Evolutionary conservation across 2,797 vertebrate genomes (phyloP), one percentile per base, ranked within the genome.

Genomic region (Okamejei kenojei): DNA sequence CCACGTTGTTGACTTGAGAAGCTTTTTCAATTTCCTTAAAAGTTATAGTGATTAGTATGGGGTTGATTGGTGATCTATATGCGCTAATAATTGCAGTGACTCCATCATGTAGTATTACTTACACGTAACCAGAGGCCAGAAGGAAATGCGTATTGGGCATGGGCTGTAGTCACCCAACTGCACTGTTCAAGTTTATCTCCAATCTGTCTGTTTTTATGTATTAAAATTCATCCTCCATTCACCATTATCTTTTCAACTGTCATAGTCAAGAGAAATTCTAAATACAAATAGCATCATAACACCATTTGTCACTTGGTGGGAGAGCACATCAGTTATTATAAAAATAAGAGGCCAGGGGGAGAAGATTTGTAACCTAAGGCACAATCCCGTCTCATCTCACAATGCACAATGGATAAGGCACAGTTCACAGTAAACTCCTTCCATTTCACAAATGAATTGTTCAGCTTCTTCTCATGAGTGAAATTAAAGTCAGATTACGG

Each of bases 391-490:
- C 38, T 45, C 71, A 74, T 76, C 38, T 92, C 90, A 92, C 38
- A 54, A 74, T 38, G 23, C 38, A 91, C 90, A 74, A 38, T 45
- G 68, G 90, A 74, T 29, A 21, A 76, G 35, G 26, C 26, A 76
- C 11, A 26, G 26, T n/a, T 68, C 61, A n/a, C 84, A 88, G 17
- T 68, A 88, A 68, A 7, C 65, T 68, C 63, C 38, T 76, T 76
- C 35, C 10, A 92, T 92, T 92, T 76, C 90, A 92, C 71, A 88
- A 88, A 32, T 74, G 35, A 92, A 11, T 73, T 76, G 38, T 29
- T 73, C 73, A n/a, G 71, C 90, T 92, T 92, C 38, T 74, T 76
- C 90, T 54, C 90, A 29, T 17, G 45, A 76, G 90, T 76, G 29
- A 76, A 92, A 76, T 58, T 74, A 58, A 92, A 92, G 23, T 74